Percentiles rank a stretch among this genome's conserved stretches.
phyloP scores from a whole-genome alignment of 2,113 vertebrate species.

The Synchiropus splendidus region DNA sequence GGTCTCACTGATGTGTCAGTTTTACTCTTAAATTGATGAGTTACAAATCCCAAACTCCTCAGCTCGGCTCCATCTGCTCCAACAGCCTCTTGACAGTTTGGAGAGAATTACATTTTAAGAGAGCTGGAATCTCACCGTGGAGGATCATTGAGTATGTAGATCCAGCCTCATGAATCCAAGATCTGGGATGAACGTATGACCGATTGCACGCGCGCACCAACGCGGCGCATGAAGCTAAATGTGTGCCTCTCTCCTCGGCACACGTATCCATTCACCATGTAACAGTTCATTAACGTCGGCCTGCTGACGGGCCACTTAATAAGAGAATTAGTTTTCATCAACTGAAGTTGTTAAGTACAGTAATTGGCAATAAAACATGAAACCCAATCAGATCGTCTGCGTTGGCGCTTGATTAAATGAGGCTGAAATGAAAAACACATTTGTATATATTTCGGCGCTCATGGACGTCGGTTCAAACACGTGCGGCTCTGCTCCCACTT shows the following conservation, averaged over 20 bases:
- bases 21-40: conserved; percentile 13
- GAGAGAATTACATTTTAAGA: conserved; percentile 41
- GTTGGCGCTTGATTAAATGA: too few relatives aligned
- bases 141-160: conserved; percentile 2
- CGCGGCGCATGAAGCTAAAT: not conserved
- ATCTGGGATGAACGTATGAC: conserved; percentile 1
- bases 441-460: not conserved
- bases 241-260: conserved; percentile 5
- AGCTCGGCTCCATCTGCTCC: conserved; percentile 19
- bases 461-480: too few relatives aligned
- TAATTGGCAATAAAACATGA: not conserved
- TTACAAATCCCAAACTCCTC: conserved; percentile 28
- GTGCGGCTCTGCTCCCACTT: too few relatives aligned
- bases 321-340: not conserved
- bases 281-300: conserved; percentile 1
- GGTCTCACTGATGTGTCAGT: conserved; percentile 19
- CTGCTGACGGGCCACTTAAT: not conserved
- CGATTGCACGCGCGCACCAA: not conserved
- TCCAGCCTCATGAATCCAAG: not conserved
- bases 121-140: conserved; percentile 31
- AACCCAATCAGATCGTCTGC: too few relatives aligned
- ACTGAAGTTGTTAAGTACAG: not conserved
- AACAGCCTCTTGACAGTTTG: conserved; percentile 16
- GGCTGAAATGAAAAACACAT: not conserved
- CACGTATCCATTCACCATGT: not conserved